phyloP scores from a whole-genome alignment of 2,113 vertebrate species.

The Salvelinus fontinalis region DNA sequence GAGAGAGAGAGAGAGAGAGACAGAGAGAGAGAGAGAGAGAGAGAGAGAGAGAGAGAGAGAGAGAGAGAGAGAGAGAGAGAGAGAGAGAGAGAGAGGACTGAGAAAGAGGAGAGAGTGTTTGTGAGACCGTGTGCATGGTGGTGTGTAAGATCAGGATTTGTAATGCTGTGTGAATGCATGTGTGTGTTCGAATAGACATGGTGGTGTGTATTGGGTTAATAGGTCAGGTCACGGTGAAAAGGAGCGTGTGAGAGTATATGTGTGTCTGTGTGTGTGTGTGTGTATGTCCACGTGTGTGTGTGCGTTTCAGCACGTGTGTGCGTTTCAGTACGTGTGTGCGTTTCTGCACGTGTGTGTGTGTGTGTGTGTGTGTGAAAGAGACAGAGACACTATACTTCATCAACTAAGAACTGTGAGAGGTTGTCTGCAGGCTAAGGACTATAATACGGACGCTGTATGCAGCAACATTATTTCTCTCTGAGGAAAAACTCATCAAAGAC shows the following conservation, averaged over 20 bases:
- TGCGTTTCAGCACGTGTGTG: slow-evolving; percentile 27
- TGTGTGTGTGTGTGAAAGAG: slow-evolving; percentile 41
- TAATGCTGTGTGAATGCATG: slow-evolving; percentile 57
- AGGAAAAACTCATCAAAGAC: slow-evolving; percentile 57
- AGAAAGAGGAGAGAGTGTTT: background rate
- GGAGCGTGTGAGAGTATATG: slow-evolving; percentile 28
- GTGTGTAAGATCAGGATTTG: slow-evolving; percentile 28
- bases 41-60: background rate
- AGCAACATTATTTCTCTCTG: slow-evolving; percentile 58
- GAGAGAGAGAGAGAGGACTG: background rate
- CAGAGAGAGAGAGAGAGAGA: no score
- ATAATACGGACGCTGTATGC: slow-evolving; percentile 64
- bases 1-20: background rate
- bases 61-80: background rate
- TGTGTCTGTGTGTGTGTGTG: background rate
- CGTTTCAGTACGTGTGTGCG: slow-evolving; percentile 13
- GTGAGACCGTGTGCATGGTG: background rate
- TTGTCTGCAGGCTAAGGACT: slow-evolving; percentile 60
- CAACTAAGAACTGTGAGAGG: slow-evolving; percentile 13
- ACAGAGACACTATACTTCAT: slow-evolving; percentile 47
- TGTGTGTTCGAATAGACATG: slow-evolving; percentile 65
- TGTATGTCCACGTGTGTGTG: background rate
- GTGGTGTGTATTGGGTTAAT: slow-evolving; percentile 67
- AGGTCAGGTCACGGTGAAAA: slow-evolving; percentile 67
- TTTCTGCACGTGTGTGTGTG: slow-evolving; percentile 7